phyloP scores from a whole-genome alignment of 2,797 vertebrate species.

The Pipistrellus pipistrellus region DNA sequence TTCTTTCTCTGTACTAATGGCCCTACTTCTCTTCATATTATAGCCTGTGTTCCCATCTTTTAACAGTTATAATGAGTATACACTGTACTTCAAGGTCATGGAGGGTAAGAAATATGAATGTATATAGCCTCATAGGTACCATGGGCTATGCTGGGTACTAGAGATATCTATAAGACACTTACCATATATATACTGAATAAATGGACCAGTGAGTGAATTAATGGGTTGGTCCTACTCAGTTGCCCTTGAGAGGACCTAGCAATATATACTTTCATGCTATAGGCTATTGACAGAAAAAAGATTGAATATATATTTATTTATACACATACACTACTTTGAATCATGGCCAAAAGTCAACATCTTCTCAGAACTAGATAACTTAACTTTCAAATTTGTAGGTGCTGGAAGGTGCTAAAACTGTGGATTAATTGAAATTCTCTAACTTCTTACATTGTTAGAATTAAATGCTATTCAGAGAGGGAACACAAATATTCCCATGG shows the following conservation, averaged over 20 bases:
- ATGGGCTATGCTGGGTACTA: neutral
- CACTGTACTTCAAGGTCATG: neutral
- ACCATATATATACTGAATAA: neutral
- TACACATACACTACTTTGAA: neutral
- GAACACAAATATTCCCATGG: slow-evolving; percentile 71
- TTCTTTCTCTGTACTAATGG: slow-evolving; percentile 25
- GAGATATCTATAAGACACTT: neutral
- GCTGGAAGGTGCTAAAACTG: slow-evolving; percentile 48
- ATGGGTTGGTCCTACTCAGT: neutral
- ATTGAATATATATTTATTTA: neutral
- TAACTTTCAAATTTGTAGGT: slow-evolving; percentile 69
- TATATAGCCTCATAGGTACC: neutral
- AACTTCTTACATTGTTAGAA: slow-evolving; percentile 72
- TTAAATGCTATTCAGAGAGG: slow-evolving; percentile 63
- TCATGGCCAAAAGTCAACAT: neutral
- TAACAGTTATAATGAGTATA: neutral
- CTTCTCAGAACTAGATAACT: slow-evolving; percentile 66
- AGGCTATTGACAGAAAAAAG: slow-evolving; percentile 41
- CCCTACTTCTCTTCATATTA: neutral
- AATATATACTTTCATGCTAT: neutral
- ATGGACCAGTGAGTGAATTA: slow-evolving; percentile 2
- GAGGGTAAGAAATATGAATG: neutral
- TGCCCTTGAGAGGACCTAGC: slow-evolving; percentile 7
- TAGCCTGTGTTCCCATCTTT: slow-evolving; percentile 2
- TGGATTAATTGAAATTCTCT: slow-evolving; percentile 63